Evolutionary conservation across 2,888 invertebrate species (phyloP).

Genomic region (Diarsia mendica): DNA sequence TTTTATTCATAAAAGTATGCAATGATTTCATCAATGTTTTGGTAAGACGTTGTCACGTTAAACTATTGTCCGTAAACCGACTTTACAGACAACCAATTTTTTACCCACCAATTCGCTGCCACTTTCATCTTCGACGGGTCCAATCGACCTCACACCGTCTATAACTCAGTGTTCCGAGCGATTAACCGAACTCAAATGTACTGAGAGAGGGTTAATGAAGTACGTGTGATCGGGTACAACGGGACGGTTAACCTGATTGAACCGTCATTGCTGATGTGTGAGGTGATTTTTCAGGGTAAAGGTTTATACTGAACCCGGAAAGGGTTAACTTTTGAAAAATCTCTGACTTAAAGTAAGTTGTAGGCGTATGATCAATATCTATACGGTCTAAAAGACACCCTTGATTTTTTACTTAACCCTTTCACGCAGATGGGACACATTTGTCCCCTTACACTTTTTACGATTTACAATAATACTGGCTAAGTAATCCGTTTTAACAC

Average conservation of each 20-base stretch:
- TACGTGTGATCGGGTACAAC: conserved; percentile 64
- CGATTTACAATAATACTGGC: too few relatives aligned
- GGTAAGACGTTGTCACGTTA: too few relatives aligned
- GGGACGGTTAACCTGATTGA: conserved; percentile 52
- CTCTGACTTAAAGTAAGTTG: neutral
- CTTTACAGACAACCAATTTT: too few relatives aligned
- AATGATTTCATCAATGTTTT: too few relatives aligned
- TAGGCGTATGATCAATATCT: neutral
- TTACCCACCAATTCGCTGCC: conserved; percentile 30
- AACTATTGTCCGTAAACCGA: too few relatives aligned
- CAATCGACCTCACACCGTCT: conserved; percentile 68
- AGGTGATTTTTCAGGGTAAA: conserved; percentile 34
- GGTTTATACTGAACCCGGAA: neutral
- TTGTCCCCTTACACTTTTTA: too few relatives aligned
- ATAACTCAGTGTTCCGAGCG: conserved; percentile 84
- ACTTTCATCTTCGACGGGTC: conserved; percentile 28
- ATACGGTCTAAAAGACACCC: neutral
- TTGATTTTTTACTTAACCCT: neutral
- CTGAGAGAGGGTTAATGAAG: conserved; percentile 82
- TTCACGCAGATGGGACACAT: too few relatives aligned
- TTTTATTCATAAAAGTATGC: too few relatives aligned
- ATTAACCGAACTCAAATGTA: conserved; percentile 84
- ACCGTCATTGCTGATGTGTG: conserved; percentile 44
- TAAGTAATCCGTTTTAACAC: too few relatives aligned
- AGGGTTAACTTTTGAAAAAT: neutral